Evolutionary conservation across 2,797 vertebrate species (phyloP).

Genomic region (Spizella passerina): DNA sequence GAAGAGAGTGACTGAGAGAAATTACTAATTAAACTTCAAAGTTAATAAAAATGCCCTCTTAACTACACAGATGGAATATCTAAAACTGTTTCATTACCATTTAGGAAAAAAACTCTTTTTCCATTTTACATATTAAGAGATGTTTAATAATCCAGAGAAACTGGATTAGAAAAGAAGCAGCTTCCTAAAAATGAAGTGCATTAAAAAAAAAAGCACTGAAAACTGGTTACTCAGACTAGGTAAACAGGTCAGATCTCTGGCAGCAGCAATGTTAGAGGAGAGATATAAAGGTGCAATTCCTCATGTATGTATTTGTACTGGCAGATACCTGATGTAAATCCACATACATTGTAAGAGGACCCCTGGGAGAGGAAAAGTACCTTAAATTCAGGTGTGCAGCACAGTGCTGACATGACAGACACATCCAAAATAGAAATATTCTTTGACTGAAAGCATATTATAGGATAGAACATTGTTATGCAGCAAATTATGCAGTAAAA

Average conservation of each 20-base stretch:
- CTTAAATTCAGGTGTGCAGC: not conserved
- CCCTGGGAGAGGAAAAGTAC: not conserved
- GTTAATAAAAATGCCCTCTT: not conserved
- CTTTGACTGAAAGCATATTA: not conserved
- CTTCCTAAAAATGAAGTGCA: not conserved
- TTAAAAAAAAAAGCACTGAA: not conserved
- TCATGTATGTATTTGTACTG: not conserved
- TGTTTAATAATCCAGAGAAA: not conserved
- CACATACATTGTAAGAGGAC: not conserved
- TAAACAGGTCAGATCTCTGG: not conserved
- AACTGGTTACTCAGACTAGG: not conserved
- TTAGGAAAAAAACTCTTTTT: not conserved
- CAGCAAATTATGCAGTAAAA: not conserved
- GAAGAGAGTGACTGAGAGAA: not conserved
- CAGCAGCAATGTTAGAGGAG: not conserved
- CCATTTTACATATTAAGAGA: not conserved
- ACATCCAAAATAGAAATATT: not conserved
- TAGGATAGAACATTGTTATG: not conserved
- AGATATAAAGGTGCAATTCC: not conserved
- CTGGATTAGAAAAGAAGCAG: not conserved
- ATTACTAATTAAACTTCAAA: slow-evolving; percentile 18
- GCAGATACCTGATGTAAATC: not conserved
- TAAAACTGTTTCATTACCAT: not conserved
- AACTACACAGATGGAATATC: not conserved
- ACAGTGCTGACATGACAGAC: not conserved